phyloP scores from a whole-genome alignment of 2,888 invertebrate genomes.

The Entomobrya proxima region DNA sequence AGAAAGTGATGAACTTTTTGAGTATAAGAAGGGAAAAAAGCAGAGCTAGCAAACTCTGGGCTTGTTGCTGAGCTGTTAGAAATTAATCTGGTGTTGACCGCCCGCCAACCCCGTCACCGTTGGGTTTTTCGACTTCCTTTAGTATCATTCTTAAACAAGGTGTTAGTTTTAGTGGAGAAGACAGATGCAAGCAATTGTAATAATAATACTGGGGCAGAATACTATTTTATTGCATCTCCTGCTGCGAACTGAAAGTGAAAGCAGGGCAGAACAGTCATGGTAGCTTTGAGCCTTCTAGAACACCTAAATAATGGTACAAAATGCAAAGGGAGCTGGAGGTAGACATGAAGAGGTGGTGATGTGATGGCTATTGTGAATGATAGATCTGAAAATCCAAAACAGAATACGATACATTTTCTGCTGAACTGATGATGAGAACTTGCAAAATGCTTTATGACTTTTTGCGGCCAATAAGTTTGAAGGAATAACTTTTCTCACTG shows the following conservation, averaged over 20 bases:
- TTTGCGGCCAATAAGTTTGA: constrained; percentile 19
- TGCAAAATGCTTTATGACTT: neutral
- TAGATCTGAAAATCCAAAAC: no score
- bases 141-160: neutral
- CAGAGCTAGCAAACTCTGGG: no score
- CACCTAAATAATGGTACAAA: neutral
- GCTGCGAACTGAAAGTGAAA: neutral
- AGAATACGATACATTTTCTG: neutral
- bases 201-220: neutral
- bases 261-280: neutral
- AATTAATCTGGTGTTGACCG: constrained; percentile 3
- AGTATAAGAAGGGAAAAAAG: neutral
- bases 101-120: neutral
- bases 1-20: neutral
- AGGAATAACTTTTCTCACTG: neutral
- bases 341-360: neutral
- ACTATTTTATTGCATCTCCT: neutral
- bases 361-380: neutral
- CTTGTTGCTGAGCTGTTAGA: neutral
- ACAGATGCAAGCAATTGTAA: neutral
- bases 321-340: neutral
- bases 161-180: neutral
- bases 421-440: neutral
- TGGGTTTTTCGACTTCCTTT: constrained; percentile 3
- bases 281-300: no score